Percentiles rank a stretch among this genome's conserved stretches.
These are phyloP conservation scores for Microctenopoma lineatum DNA, from an alignment of 2,797 vertebrate genomes.

Conservation along the genomic window DNA sequence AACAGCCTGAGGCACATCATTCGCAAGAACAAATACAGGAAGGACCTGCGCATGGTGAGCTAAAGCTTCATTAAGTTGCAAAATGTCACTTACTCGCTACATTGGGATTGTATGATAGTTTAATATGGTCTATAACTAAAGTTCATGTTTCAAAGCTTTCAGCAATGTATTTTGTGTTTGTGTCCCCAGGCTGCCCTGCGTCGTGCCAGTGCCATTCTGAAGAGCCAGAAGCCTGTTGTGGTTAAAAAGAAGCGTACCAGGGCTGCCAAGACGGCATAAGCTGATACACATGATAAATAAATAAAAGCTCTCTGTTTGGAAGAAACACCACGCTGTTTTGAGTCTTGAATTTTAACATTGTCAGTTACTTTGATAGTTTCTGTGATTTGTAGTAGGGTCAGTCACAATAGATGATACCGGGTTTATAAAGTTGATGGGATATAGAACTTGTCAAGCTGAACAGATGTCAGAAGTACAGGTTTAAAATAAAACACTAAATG, in stretches of 20 bases:
- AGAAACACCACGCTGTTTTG: slow-evolving; percentile 38
- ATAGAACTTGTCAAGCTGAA: too few relatives aligned
- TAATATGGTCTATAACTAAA: not conserved
- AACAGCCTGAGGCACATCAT: slow-evolving; percentile 93
- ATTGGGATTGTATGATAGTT: not conserved
- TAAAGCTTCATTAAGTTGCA: not conserved
- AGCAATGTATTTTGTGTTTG: not conserved
- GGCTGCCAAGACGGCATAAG: slow-evolving; percentile 90
- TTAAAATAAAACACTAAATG: not conserved
- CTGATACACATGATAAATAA: slow-evolving; percentile 47
- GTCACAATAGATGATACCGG: not conserved
- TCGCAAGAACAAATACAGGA: slow-evolving; percentile 92
- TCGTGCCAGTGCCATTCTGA: slow-evolving; percentile 91
- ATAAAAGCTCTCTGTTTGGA: slow-evolving; percentile 76
- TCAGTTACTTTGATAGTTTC: not conserved
- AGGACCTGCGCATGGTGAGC: slow-evolving; percentile 91
- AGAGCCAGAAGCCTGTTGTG: slow-evolving; percentile 94
- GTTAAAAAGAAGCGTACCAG: slow-evolving; percentile 92
- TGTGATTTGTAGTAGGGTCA: not conserved
- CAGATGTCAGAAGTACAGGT: too few relatives aligned
- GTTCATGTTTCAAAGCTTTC: not conserved
- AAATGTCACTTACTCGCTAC: too few relatives aligned
- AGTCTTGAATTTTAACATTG: slow-evolving; percentile 10
- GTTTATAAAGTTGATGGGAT: not conserved
- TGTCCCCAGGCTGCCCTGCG: slow-evolving; percentile 87